These are phyloP conservation scores for Tipula confusa DNA, from an alignment of 2,888 invertebrate species.

Conservation along the genomic window DNA sequence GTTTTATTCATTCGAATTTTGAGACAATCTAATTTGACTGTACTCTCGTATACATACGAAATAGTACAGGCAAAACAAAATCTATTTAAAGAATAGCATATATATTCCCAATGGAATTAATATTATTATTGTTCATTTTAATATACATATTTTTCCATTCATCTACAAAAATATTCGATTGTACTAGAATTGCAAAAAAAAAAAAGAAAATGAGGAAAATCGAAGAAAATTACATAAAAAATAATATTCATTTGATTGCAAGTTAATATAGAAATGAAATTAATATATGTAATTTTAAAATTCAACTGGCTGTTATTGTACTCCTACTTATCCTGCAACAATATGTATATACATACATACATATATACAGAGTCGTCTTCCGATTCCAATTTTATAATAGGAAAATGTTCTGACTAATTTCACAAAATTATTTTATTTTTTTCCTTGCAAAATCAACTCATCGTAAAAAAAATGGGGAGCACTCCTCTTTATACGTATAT, in stretches of 20 bases:
- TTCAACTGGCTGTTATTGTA: not conserved
- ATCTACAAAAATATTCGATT: too few species aligned
- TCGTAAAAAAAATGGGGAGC: not conserved
- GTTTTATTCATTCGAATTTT: not conserved
- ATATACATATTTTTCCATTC: not conserved
- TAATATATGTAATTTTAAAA: not conserved
- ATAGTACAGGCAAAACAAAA: not conserved
- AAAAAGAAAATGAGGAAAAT: not conserved
- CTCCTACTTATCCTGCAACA: not conserved
- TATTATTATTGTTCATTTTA: not conserved
- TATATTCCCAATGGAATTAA: not conserved
- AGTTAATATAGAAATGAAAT: slow-evolving; percentile 25
- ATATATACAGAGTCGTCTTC: not conserved
- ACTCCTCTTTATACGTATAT: not conserved
- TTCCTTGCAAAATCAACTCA: not conserved
- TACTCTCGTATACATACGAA: not conserved
- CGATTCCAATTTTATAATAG: not conserved
- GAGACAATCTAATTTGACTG: not conserved
- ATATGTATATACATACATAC: not conserved
- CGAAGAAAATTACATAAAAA: too few species aligned
- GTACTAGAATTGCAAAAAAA: not conserved
- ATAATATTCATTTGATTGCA: slow-evolving; percentile 20
- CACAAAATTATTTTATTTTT: not conserved
- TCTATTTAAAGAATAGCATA: not conserved
- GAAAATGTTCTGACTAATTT: slow-evolving; percentile 20